Evolutionary conservation across 1,140 invertebrate genomes (phyloP), one percentile per base, ranked within the genome.

Genomic region (Drosophila baimaii): DNA sequence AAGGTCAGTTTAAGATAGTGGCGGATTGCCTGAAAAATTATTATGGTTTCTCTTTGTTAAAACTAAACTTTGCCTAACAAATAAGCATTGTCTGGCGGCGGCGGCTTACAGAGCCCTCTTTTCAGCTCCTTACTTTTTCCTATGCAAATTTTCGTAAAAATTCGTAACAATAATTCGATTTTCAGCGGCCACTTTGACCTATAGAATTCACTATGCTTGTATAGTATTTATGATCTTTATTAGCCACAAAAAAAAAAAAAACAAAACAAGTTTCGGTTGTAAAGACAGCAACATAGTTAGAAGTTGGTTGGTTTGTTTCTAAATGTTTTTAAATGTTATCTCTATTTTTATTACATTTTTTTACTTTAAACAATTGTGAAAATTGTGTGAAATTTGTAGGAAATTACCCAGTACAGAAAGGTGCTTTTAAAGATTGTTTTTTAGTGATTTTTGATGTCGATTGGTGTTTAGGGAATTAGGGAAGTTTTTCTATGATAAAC

Each of bases 1-100:
- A 65, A 65, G 63, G 56, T 65, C 63, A 27, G n/a, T 5, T 46
- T 21, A 12, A 17, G 27, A 25, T 19, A 9, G 15, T 15, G 41
- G 41, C 3, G 19, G 27, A 29, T 54, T 27, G 19, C 27, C 1
- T 17, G 19, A 9, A 59, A 59, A 59, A n/a, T 23, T 6, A 52
- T 17, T n/a, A 52, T 12, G 17, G 31, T 35, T 54, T 35, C 27
- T 8, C 9, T 49, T 51, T 51, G 29, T n/a, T n/a, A n/a, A n/a
- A n/a, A n/a, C n/a, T n/a, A n/a, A 17, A 49, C 5, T 17, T 12
- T 27, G 33, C 33, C 12, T 35, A 35, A 21, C 8, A 51, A 27
- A 31, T 5, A 51, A 52, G 12, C 19, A n/a, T 52, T 52, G 49
- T 31, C 12, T n/a, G 1, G 4, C 4, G 1, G 13, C 19, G 1